These are phyloP conservation scores for Phalloptychus januarius DNA, from an alignment of 2,797 vertebrate species.

Conservation along the genomic window DNA sequence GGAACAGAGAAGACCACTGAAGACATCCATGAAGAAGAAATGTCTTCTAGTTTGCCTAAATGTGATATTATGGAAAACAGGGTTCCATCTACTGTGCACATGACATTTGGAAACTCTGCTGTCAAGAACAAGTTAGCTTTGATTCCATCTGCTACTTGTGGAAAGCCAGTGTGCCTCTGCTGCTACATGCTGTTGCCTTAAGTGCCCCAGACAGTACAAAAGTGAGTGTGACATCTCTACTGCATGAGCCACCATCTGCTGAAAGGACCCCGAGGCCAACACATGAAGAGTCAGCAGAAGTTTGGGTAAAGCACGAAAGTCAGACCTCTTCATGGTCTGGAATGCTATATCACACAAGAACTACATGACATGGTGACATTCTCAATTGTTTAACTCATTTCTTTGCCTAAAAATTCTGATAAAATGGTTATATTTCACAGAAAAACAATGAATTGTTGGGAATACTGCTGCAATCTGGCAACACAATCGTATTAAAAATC, in stretches of 20 bases:
- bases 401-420: neutral
- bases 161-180: conserved; percentile 39
- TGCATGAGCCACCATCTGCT: conserved; percentile 47
- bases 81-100: conserved; percentile 39
- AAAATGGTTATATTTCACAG: neutral
- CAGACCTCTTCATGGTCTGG: conserved; percentile 25
- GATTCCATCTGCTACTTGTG: conserved; percentile 47
- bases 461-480: neutral
- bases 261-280: conserved; percentile 48
- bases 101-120: conserved; percentile 49
- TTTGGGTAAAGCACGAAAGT: conserved; percentile 28
- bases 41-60: conserved; percentile 27
- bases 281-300: conserved; percentile 55
- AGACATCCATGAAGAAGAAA: neutral
- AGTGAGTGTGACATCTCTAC: conserved; percentile 59
- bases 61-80: neutral
- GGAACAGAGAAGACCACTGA: neutral
- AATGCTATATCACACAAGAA: conserved; percentile 20
- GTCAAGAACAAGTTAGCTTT: conserved; percentile 57
- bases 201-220: conserved; percentile 54
- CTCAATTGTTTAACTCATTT: neutral
- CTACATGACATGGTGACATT: conserved; percentile 10
- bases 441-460: neutral
- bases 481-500: neutral
- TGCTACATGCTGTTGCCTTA: conserved; percentile 36